Percentiles rank a stretch among this genome's conserved stretches.
phyloP scores from a whole-genome alignment of 2,797 vertebrate species.

The Ctenopoma multispine region DNA sequence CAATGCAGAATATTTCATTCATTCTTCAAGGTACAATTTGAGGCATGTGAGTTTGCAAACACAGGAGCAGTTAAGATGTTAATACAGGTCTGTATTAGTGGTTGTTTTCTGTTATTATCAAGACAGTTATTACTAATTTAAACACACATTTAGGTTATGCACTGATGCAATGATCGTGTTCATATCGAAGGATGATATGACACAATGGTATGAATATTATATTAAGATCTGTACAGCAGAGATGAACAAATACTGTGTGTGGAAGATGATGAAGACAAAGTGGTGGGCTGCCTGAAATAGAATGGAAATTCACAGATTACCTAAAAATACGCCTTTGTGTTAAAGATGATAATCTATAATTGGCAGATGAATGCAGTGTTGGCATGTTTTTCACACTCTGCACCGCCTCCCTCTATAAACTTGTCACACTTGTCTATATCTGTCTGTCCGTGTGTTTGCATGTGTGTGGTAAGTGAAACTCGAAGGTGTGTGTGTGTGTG shows the following conservation, averaged over 20 bases:
- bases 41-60: no score
- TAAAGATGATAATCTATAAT: conserved; percentile 28
- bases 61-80: no score
- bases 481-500: conserved; percentile 5
- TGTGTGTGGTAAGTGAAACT: conserved; percentile 29
- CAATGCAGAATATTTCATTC: no score
- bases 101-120: no score
- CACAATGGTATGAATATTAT: neutral
- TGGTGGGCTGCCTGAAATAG: conserved; percentile 9
- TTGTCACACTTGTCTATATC: conserved; percentile 34
- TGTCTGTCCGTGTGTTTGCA: conserved; percentile 22
- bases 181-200: neutral
- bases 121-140: neutral
- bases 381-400: conserved; percentile 36
- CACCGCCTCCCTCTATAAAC: neutral
- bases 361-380: conserved; percentile 3
- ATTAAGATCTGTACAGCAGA: neutral
- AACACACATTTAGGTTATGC: neutral
- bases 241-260: neutral
- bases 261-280: neutral
- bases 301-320: conserved; percentile 7
- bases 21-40: no score
- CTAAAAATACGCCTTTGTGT: conserved; percentile 27
- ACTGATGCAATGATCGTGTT: neutral
- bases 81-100: no score